These are phyloP conservation scores for Triops cancriformis DNA, from an alignment of 1,140 invertebrate species.

Conservation along the genomic window DNA sequence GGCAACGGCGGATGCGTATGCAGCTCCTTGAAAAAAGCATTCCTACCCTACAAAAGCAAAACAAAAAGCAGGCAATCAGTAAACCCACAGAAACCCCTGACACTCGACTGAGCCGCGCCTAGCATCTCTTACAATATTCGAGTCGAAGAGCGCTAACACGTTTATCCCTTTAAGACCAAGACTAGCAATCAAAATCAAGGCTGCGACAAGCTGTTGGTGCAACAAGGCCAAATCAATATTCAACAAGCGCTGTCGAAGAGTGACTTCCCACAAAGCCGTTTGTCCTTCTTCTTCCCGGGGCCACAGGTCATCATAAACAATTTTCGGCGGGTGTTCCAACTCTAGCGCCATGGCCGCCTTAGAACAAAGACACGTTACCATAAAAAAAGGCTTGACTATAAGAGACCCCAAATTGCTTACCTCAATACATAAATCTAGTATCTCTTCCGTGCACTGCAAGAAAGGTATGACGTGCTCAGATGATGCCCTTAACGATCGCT, in stretches of 20 bases:
- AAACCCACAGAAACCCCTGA: constrained; percentile 39
- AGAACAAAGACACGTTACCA: constrained; percentile 21
- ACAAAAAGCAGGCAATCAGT: constrained; percentile 20
- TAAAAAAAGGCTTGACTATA: constrained; percentile 31
- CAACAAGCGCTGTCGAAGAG: constrained; percentile 24
- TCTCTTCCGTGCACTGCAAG: constrained; percentile 55
- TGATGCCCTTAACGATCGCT: constrained; percentile 53
- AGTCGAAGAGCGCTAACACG: constrained; percentile 27
- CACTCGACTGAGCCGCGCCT: neutral
- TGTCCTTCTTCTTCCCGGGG: constrained; percentile 21
- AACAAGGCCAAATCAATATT: constrained; percentile 28
- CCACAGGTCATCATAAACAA: constrained; percentile 26
- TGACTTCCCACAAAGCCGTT: constrained; percentile 24
- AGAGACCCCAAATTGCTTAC: constrained; percentile 37
- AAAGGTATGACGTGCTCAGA: constrained; percentile 58
- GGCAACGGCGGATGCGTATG: constrained; percentile 39
- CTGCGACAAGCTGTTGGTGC: constrained; percentile 39
- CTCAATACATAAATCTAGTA: constrained; percentile 67
- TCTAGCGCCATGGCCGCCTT: constrained; percentile 4
- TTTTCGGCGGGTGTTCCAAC: constrained; percentile 19
- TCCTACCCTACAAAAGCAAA: constrained; percentile 38
- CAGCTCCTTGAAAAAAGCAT: constrained; percentile 43
- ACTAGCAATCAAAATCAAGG: constrained; percentile 32
- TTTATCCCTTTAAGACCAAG: constrained; percentile 23
- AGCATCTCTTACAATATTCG: constrained; percentile 10